Evolutionary conservation across 1,140 invertebrate species (phyloP).

Genomic region (Lepidurus apus): DNA sequence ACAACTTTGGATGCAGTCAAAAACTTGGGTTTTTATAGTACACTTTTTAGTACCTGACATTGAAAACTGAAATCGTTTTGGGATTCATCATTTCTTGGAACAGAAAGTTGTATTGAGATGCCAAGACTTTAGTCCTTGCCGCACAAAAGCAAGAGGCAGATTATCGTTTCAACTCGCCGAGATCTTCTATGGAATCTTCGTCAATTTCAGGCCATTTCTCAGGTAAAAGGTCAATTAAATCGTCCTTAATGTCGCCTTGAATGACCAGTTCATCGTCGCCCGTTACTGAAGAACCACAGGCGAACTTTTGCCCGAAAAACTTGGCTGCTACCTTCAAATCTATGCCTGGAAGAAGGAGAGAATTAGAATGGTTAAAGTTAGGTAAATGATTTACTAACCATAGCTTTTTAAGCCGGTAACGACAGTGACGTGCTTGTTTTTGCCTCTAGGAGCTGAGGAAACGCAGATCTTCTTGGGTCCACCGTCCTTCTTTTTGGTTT

Average conservation of each 20-base stretch:
- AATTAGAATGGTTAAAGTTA: slow-evolving; percentile 36
- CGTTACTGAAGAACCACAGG: slow-evolving; percentile 96
- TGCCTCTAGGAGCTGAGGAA: slow-evolving; percentile 87
- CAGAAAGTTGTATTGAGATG: slow-evolving; percentile 1
- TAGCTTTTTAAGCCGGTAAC: slow-evolving; percentile 50
- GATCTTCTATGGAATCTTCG: slow-evolving; percentile 54
- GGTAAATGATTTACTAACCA: slow-evolving; percentile 54
- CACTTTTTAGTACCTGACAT: slow-evolving; percentile 15
- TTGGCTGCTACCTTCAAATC: slow-evolving; percentile 97
- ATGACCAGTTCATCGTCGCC: slow-evolving; percentile 99
- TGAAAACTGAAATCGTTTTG: neutral
- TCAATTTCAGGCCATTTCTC: slow-evolving; percentile 87
- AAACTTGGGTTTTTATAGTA: slow-evolving; percentile 22
- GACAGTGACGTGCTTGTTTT: slow-evolving; percentile 77
- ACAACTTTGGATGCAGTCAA: slow-evolving; percentile 6
- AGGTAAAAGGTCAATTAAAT: slow-evolving; percentile 92
- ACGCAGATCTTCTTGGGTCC: slow-evolving; percentile 71
- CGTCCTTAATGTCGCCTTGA: slow-evolving; percentile 96
- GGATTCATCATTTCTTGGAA: neutral
- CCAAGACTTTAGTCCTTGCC: neutral
- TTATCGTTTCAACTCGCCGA: slow-evolving; percentile 52
- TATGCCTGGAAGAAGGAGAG: slow-evolving; percentile 64
- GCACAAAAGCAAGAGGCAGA: neutral
- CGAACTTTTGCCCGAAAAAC: slow-evolving; percentile 96
- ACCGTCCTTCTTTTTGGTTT: slow-evolving; percentile 71